Conservation (phyloP, 2,888 invertebrate genomes). For the Unio delphinus region DNA sequence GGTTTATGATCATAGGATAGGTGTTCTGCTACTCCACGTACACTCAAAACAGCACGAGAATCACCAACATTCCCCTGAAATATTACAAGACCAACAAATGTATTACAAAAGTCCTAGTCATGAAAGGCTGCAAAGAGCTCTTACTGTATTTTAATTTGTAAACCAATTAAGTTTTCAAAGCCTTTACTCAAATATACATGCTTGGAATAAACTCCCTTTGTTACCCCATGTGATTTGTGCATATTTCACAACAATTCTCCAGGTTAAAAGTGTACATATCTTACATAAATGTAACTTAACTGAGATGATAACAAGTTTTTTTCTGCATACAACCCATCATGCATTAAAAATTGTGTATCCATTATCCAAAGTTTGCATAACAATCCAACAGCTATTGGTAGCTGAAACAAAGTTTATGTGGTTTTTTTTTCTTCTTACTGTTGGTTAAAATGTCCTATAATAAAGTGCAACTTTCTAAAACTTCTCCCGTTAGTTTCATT, state of each 20-base stretch:
- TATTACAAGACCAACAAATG: not conserved
- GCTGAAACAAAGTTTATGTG: not conserved
- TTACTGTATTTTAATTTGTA: too few species aligned
- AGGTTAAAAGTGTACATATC: too few species aligned
- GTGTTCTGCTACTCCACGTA: constrained; percentile 83
- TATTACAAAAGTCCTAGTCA: not conserved
- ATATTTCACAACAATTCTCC: too few species aligned
- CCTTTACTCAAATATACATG: too few species aligned
- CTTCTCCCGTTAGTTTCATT: not conserved
- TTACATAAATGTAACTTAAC: too few species aligned
- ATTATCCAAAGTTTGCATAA: too few species aligned
- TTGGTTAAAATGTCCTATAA: not conserved
- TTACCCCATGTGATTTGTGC: too few species aligned
- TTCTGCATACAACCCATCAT: too few species aligned
- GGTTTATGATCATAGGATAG: constrained; percentile 97
- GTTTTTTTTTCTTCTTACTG: not conserved
- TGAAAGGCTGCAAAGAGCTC: not conserved
- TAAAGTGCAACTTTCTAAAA: not conserved
- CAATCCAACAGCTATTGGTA: too few species aligned
- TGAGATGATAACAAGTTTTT: too few species aligned
- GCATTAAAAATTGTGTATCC: too few species aligned
- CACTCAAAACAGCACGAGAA: constrained; percentile 92
- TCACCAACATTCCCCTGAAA: constrained; percentile 93
- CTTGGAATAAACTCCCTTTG: not conserved
- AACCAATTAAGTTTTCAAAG: too few species aligned